A percentile compares a stretch with the other conserved stretches of the same genome.
Evolutionary conservation across 2,797 vertebrate species (phyloP).

Genomic region (Euthynnus affinis): DNA sequence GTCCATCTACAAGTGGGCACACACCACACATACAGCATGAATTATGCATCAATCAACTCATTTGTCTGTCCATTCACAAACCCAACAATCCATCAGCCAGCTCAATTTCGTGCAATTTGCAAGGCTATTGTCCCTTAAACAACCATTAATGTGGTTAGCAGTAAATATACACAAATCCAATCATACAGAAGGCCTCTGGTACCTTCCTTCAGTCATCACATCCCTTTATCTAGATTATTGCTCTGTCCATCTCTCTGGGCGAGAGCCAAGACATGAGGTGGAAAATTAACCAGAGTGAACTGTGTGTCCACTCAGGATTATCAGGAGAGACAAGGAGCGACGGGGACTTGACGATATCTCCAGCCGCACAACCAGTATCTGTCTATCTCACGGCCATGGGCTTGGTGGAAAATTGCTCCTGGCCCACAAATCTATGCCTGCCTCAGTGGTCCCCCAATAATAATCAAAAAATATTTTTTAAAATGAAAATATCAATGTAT

Average conservation of each 20-base stretch:
- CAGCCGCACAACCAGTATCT: conserved; percentile 36
- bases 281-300: conserved; percentile 74
- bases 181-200: neutral
- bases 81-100: neutral
- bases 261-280: conserved; percentile 60
- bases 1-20: conserved; percentile 1
- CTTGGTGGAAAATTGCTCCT: conserved; percentile 59
- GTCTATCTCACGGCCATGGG: conserved; percentile 44
- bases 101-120: conserved; percentile 28
- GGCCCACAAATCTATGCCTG: conserved; percentile 41
- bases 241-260: conserved; percentile 46
- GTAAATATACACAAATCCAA: conserved; percentile 22
- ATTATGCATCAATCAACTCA: conserved; percentile 1
- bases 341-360: neutral
- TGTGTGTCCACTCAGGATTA: conserved; percentile 73
- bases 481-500: too few species aligned
- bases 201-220: conserved; percentile 30
- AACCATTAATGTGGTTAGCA: conserved; percentile 26
- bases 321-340: conserved; percentile 54
- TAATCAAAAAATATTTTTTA: too few species aligned
- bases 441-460: neutral
- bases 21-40: neutral
- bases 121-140: conserved; percentile 7
- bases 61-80: neutral
- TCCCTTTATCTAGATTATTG: conserved; percentile 62